Evolutionary conservation across 2,888 invertebrate species (phyloP), one percentile per base, ranked within the genome.

Genomic region (Argyresthia albistria): DNA sequence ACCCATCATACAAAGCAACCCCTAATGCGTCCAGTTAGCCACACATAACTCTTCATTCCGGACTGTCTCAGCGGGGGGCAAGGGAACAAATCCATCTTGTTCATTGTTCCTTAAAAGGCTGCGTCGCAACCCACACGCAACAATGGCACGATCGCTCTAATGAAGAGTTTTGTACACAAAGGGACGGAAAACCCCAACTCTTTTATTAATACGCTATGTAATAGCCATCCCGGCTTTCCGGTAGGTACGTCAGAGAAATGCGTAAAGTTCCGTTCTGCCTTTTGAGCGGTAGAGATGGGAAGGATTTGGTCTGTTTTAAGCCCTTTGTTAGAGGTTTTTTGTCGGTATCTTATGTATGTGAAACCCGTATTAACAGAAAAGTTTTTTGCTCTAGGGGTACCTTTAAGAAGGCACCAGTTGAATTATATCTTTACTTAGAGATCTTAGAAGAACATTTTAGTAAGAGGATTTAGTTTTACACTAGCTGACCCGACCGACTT

Each of bases 101-200:
- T 42, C 48, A 48, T 52, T 48, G 46, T 46, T 52, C 52, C 62
- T 70, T 72, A 73, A 77, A 72, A 73, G 73, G 47, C 43, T 35
- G 69, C 64, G 60, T 59, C 63, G 64, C 65, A 67, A 37, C 46
- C 47, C 46, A 60, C 70, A 64, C 73, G 67, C 73, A 80, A 79
- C 83, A 80, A 77, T 73, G 75, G 76, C 72, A 71, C 79, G 81
- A 82, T 83, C 80, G 70, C 67, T 78, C 80, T 84, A 84, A 84
- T 84, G 83, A 84, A 83, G 80, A 83, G 81, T 80, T 83, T 76
- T 76, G 76, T 73, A 80, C 76, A 83, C 83, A 83, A 79, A 80
- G 78, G 78, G 76, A 65, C 66, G 67, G 66, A 59, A 50, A 48
- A 53, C 55, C 53, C 54, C 53, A 69, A 67, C 74, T 76, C 76